Evolutionary conservation across 2,888 invertebrate species (phyloP).

Genomic region (Xestoiulus laeticollis): DNA sequence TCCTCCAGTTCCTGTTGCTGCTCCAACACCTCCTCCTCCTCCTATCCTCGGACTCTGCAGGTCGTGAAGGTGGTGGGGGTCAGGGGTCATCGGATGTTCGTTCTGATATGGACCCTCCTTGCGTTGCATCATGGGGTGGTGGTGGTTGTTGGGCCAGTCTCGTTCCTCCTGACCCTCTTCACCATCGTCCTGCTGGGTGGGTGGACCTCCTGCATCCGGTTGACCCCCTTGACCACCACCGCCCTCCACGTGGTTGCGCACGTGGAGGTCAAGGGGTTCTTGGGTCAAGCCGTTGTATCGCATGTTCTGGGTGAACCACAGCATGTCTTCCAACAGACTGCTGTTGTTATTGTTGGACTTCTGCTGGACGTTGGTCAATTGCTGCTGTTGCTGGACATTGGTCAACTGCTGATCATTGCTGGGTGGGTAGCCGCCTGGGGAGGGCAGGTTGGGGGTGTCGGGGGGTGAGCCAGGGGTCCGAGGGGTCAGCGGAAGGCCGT

Average conservation of each 20-base stretch:
- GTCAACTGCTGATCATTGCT: conserved; percentile 64
- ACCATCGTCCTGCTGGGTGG: conserved; percentile 28
- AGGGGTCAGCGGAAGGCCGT: conserved; percentile 50
- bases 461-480: conserved; percentile 80
- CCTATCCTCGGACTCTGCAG: conserved; percentile 34
- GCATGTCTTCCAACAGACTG: conserved; percentile 70
- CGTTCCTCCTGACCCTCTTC: conserved; percentile 25
- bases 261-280: conserved; percentile 54
- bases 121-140: conserved; percentile 11
- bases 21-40: background rate
- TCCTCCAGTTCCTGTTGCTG: background rate
- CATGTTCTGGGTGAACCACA: conserved; percentile 60
- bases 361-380: background rate
- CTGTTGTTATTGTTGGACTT: background rate
- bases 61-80: conserved; percentile 51
- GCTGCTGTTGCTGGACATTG: conserved; percentile 64
- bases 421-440: conserved; percentile 69
- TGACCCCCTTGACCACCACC: conserved; percentile 15
- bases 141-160: background rate
- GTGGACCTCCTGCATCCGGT: background rate
- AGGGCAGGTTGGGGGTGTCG: conserved; percentile 74
- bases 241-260: conserved; percentile 47
- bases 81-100: background rate
- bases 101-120: background rate
- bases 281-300: conserved; percentile 55